Evolutionary conservation across 2,113 vertebrate genomes (phyloP).

Genomic region (Hippocampus abdominalis): DNA sequence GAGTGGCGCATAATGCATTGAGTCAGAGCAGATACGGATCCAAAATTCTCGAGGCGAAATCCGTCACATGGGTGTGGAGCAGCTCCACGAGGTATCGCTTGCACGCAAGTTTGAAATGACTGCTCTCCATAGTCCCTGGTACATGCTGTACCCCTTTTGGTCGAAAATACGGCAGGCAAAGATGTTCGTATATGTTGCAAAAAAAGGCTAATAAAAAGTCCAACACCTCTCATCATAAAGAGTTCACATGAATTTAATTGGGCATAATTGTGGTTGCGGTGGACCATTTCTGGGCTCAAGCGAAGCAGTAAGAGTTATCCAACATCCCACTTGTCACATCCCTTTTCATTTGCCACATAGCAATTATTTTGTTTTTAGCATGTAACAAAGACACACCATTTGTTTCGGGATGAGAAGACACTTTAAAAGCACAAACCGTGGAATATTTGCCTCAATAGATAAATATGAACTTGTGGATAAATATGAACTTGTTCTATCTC

Average conservation of each 20-base stretch:
- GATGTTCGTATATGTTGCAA: constrained; percentile 23
- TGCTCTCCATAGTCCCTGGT: constrained; percentile 28
- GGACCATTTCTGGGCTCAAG: not conserved
- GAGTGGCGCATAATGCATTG: constrained; percentile 39
- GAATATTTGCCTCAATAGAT: constrained; percentile 75
- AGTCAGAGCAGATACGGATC: constrained; percentile 51
- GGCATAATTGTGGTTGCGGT: constrained; percentile 9
- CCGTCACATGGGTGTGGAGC: constrained; percentile 37
- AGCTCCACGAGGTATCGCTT: constrained; percentile 40
- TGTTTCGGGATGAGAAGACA: constrained; percentile 31
- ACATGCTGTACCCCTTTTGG: constrained; percentile 44
- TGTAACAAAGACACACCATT: constrained; percentile 11
- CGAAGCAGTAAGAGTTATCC: not conserved
- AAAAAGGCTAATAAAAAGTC: constrained; percentile 22
- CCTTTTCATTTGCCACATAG: not conserved
- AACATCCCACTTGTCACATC: not conserved
- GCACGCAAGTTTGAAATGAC: constrained; percentile 59
- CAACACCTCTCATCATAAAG: constrained; percentile 28
- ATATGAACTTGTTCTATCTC: constrained; percentile 74
- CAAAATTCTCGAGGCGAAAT: constrained; percentile 47
- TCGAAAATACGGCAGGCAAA: constrained; percentile 18
- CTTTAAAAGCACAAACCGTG: constrained; percentile 49
- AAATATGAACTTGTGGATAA: constrained; percentile 79
- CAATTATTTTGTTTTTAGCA: not conserved
- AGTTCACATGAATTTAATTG: constrained; percentile 25